Evolutionary conservation across 53 echinoderm and acorn worm genomes (phyloP).

Genomic region (Echinometra lucunter): DNA sequence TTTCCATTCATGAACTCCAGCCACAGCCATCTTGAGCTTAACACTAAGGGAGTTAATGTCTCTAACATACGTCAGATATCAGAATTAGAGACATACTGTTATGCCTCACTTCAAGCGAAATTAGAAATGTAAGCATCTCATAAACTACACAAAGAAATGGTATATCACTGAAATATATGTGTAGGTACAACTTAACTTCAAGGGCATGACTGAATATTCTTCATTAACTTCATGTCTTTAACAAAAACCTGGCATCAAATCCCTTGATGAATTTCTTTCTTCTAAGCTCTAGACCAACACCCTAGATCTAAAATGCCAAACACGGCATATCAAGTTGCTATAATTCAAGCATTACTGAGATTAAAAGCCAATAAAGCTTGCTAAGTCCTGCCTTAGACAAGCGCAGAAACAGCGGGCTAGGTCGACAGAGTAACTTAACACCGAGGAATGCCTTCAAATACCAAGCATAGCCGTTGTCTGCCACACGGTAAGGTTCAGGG

Average conservation of each 20-base stretch:
- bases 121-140: too few relatives aligned
- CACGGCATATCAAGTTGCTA: slow-evolving; percentile 39
- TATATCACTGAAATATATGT: too few relatives aligned
- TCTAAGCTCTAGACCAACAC: not conserved
- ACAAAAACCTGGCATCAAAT: not conserved
- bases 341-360: slow-evolving; percentile 43
- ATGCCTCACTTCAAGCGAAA: too few relatives aligned
- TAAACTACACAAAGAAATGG: too few relatives aligned
- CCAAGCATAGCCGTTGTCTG: slow-evolving; percentile 62
- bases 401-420: slow-evolving; percentile 42
- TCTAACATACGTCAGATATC: too few relatives aligned
- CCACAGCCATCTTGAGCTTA: too few relatives aligned
- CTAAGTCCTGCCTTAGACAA: slow-evolving; percentile 36
- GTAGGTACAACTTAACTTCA: too few relatives aligned
- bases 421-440: slow-evolving; percentile 43
- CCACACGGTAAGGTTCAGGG: not conserved
- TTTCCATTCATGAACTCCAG: too few relatives aligned
- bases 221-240: too few relatives aligned
- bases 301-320: slow-evolving; percentile 19
- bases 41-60: too few relatives aligned
- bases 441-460: slow-evolving; percentile 56
- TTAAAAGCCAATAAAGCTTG: slow-evolving; percentile 52
- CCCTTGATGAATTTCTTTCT: not conserved
- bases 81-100: too few relatives aligned
- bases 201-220: too few relatives aligned